Evolutionary conservation across 2,797 vertebrate genomes (phyloP), one percentile per base, ranked within the genome.

Genomic region (Pseudochaenichthys georgianus): DNA sequence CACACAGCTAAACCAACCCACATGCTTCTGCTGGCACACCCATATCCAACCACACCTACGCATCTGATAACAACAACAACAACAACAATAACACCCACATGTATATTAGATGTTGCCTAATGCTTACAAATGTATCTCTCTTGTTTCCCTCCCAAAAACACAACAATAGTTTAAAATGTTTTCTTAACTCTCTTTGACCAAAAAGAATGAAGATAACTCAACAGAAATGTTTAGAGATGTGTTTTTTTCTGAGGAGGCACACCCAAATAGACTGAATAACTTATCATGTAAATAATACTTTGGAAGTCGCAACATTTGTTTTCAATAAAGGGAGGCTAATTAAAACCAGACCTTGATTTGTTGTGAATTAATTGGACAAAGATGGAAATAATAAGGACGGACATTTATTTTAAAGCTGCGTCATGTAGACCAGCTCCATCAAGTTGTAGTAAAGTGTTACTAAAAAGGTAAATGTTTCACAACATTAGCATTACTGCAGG

Each of bases 271-370:
- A 77, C 23, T 59, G 42, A 59, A 16, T 61, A 54, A 67, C 55
- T 58, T 68, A 38, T 23, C 4, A 46, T 81, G 64, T 61, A 68
- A 66, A 78, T 81, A 68, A 52, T 13, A 67, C 9, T 81, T 23
- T 76, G 51, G n/a, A 75, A 51, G 28, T 75, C 77, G 52, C 46
- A 64, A 46, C 5, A 28, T 76, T 75, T 81, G 51, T 84, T 89
- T 86, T 84, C 80, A 92, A 88, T 91, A 91, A 86, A 91, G 64
- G 5, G 52, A 70, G 77, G 63, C 50, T 57, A 19, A 15, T 72
- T 51, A 78, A 73, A 67, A 11, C 50, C 28, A 59, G 23, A 64
- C 13, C 3, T 3, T 10, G 9, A 13, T 34, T 58, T 87, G 16
- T 42, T 70, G 48, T 74, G 23, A 66, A 54, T 62, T 60, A 16